Percentiles rank a stretch among this genome's conserved stretches.
Evolutionary conservation across 2,113 vertebrate genomes (phyloP).

Genomic region (Pelmatolapia mariae): DNA sequence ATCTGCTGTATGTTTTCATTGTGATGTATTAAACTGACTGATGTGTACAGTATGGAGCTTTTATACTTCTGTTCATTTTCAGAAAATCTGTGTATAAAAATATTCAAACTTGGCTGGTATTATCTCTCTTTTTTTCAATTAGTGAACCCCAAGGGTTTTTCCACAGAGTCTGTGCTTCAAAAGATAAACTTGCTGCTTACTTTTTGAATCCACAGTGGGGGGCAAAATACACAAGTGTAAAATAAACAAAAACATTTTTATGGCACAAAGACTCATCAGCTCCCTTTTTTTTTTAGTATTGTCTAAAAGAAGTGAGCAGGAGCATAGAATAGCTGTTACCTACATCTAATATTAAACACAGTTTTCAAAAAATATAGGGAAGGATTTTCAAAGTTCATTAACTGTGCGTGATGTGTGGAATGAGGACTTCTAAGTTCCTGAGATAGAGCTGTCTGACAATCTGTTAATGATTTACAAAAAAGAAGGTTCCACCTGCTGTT

Average conservation of each 20-base stretch:
- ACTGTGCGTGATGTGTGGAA: not conserved
- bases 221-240: not conserved
- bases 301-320: not conserved
- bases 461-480: not conserved
- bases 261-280: not conserved
- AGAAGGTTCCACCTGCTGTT: not conserved
- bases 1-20: constrained; percentile 1
- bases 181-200: not conserved
- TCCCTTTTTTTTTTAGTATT: not conserved
- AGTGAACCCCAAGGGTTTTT: not conserved
- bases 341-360: not conserved
- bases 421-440: not conserved
- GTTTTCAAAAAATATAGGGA: not conserved
- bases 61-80: constrained; percentile 35
- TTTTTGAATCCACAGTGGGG: not conserved
- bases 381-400: not conserved
- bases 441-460: not conserved
- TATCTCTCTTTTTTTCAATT: not conserved
- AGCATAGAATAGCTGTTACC: not conserved
- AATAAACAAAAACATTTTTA: not conserved
- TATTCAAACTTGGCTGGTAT: not conserved
- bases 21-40: constrained; percentile 8
- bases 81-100: constrained; percentile 23
- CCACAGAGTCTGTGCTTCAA: not conserved
- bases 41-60: constrained; percentile 5